phyloP scores from a whole-genome alignment of 2,113 vertebrate species.

The Notiomystis cincta region DNA sequence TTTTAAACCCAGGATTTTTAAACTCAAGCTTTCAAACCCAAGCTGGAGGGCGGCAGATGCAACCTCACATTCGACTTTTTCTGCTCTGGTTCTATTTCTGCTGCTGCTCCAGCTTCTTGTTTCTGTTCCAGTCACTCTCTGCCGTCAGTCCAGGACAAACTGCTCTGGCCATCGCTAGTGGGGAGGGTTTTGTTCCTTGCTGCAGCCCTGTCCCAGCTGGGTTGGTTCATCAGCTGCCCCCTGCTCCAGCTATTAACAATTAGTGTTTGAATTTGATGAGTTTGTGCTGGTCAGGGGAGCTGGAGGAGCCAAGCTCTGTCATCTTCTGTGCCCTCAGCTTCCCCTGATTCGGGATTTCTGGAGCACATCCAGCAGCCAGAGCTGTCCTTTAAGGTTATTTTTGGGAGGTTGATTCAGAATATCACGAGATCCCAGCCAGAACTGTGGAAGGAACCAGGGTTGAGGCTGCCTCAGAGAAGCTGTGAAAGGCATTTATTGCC shows the following conservation, averaged over 20 bases:
- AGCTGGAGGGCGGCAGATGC: not conserved
- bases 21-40: too few species aligned
- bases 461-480: not conserved
- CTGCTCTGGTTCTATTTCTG: not conserved
- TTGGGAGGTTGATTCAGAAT: not conserved
- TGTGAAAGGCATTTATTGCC: not conserved
- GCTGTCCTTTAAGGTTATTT: not conserved
- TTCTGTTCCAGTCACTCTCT: not conserved
- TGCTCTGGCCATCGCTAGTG: rapidly evolving
- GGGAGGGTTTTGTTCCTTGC: not conserved
- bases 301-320: not conserved
- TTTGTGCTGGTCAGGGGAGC: not conserved
- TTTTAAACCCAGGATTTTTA: too few species aligned
- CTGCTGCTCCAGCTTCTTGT: not conserved
- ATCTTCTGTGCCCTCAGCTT: not conserved
- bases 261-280: not conserved
- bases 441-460: rapidly evolving
- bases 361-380: not conserved
- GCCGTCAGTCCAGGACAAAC: not conserved
- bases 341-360: not conserved
- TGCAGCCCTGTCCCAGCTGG: not conserved
- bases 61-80: rapidly evolving
- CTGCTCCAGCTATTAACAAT: not conserved
- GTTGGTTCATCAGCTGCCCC: not conserved
- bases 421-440: not conserved